Evolutionary conservation across 2,888 invertebrate species (phyloP), one percentile per base, ranked within the genome.

Genomic region (Nephrocerus scutellatus): DNA sequence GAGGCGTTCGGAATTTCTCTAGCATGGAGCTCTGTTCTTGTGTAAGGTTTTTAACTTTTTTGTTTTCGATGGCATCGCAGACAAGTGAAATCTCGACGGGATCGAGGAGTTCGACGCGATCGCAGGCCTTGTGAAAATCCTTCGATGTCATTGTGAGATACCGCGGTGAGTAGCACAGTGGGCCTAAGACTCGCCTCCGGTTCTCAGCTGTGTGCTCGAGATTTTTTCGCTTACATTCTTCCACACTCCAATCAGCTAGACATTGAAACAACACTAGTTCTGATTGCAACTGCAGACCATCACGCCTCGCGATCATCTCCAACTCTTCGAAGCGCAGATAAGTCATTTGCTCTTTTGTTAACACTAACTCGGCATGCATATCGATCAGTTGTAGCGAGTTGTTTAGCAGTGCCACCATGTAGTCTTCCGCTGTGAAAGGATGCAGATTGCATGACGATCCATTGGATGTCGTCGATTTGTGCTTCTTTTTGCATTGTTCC

Each of bases 381-480:
- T 69, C 69, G 39, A 69, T 68, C 31, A 68, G 47, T 45, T 69
- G 69, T 14, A 69, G 51, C 3, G 66, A 59, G 42, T 69, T 69
- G 44, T 61, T 64, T 29, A 69, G 50, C 47, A 69, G 42, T 6
- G 67, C 67, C 24, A 63, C 59, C 36, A 66, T 59, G 40, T 60
- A 64, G 41, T 69, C 68, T 39, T 69, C 69, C 21, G 64, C 63
- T 24, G 67, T 66, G 37, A 66, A 66, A 20, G 66, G 66, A 54
- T 59, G 61, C n/a, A 60, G 53, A 37, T 59, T 60, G 19, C 53
- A 54, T 30, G 41, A 43, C 28, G 38, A n/a, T n/a, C n/a, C n/a
- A 10, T 46, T 41, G 25, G 30, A 33, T 30, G 41, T 44, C 28
- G 38, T 44, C 35, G 43, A 35, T 41, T 43, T 50, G 10, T 44